Conservation (phyloP, 2,113 vertebrate genomes). For the Rostratula benghalensis region DNA sequence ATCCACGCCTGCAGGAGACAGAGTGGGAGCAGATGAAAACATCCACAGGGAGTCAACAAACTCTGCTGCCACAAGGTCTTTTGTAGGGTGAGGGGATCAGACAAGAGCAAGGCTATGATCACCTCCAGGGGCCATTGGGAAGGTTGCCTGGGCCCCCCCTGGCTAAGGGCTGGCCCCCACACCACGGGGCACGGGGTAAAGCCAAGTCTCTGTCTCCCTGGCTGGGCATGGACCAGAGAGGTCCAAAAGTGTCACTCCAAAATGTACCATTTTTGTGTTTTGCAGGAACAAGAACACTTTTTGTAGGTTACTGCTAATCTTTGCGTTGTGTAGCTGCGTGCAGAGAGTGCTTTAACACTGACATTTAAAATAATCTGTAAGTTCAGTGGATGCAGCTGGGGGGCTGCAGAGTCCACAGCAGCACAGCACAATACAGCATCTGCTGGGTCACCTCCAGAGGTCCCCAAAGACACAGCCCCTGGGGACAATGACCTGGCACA, state of each 20-base stretch:
- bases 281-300: neutral
- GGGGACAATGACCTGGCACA: accelerated
- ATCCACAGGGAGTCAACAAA: neutral
- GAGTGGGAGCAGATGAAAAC: accelerated
- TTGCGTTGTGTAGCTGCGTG: neutral
- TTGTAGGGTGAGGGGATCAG: neutral
- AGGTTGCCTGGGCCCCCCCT: neutral
- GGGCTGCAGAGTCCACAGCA: neutral
- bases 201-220: neutral
- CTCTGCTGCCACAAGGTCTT: neutral
- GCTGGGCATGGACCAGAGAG: neutral
- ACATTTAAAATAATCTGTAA: neutral
- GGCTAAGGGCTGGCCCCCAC: neutral
- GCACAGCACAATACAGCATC: accelerated
- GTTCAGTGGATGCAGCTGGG: neutral
- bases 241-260: neutral
- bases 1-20: neutral
- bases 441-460: neutral
- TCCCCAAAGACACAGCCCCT: neutral
- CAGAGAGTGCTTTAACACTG: neutral
- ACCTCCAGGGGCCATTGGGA: accelerated
- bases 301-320: neutral
- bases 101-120: accelerated
- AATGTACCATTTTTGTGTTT: neutral
- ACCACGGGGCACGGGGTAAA: accelerated